A percentile compares a stretch with the other conserved stretches of the same genome.
These are phyloP conservation scores for Darevskia mixta DNA, from an alignment of 2,797 vertebrate genomes.

Conservation along the genomic window DNA sequence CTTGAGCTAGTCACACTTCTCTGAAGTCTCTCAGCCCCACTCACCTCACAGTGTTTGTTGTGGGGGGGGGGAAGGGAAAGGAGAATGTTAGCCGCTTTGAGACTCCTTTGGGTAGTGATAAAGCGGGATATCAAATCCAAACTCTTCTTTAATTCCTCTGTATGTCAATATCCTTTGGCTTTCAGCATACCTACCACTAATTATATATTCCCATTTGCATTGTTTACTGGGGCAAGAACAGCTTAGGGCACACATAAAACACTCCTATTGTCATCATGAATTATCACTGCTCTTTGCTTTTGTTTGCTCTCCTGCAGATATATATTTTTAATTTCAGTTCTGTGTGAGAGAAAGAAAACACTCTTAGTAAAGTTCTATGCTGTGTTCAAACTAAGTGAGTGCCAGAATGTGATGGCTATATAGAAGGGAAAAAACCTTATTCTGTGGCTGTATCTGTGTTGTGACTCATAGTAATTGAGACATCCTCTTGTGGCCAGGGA, in stretches of 20 bases:
- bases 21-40: too few relatives aligned
- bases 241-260: slow-evolving; percentile 29
- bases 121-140: too few relatives aligned
- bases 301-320: not conserved
- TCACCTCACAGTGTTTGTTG: too few relatives aligned
- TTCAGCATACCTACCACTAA: slow-evolving; percentile 57
- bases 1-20: too few relatives aligned
- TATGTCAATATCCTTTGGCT: slow-evolving; percentile 47
- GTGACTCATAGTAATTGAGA: slow-evolving; percentile 46
- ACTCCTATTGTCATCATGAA: slow-evolving; percentile 41
- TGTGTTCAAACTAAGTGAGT: slow-evolving; percentile 61
- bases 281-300: slow-evolving; percentile 32
- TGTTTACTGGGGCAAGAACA: slow-evolving; percentile 36
- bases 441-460: slow-evolving; percentile 52
- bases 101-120: too few relatives aligned
- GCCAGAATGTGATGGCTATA: slow-evolving; percentile 55
- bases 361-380: slow-evolving; percentile 48
- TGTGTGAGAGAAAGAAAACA: slow-evolving; percentile 18
- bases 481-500: too few relatives aligned
- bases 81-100: too few relatives aligned
- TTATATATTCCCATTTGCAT: slow-evolving; percentile 53
- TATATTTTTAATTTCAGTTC: slow-evolving; percentile 24
- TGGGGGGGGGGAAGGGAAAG: too few relatives aligned
- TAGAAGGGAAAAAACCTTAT: slow-evolving; percentile 36
- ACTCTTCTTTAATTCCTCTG: slow-evolving; percentile 51